phyloP scores from a whole-genome alignment of 2,888 invertebrate genomes.

The Cantharis rufa region DNA sequence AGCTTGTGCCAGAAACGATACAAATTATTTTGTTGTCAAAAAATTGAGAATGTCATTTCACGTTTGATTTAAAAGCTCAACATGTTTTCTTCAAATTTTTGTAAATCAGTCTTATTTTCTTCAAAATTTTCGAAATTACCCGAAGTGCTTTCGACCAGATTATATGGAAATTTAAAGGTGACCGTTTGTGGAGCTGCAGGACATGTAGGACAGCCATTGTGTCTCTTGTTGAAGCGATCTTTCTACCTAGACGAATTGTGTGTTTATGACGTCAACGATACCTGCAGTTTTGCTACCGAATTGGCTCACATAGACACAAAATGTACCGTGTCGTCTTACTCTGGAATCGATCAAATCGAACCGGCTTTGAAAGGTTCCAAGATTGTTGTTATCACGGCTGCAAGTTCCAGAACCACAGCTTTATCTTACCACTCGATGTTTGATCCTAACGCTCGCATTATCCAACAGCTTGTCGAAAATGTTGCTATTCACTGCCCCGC shows the following conservation, averaged over 20 bases:
- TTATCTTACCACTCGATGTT: constrained; percentile 42
- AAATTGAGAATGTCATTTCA: neutral
- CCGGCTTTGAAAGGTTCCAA: constrained; percentile 47
- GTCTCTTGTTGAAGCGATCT: constrained; percentile 63
- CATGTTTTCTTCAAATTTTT: constrained; percentile 18
- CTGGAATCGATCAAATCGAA: constrained; percentile 43
- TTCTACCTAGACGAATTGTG: constrained; percentile 63
- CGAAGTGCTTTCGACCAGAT: neutral
- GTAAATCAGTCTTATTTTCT: neutral
- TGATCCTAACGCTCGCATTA: constrained; percentile 44
- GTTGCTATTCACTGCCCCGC: constrained; percentile 44
- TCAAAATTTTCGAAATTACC: neutral
- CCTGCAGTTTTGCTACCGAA: constrained; percentile 52
- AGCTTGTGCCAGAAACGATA: neutral
- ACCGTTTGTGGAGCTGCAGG: constrained; percentile 40
- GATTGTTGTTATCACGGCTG: constrained; percentile 47
- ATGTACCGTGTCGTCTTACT: constrained; percentile 51
- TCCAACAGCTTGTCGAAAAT: constrained; percentile 43
- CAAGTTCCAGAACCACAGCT: constrained; percentile 35
- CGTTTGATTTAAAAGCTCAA: neutral
- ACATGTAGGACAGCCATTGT: constrained; percentile 60
- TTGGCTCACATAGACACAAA: constrained; percentile 57
- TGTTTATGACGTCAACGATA: constrained; percentile 59
- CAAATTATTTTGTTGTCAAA: neutral
- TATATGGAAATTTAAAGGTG: constrained; percentile 7